Evolutionary conservation across 2,113 vertebrate species (phyloP), one percentile per base, ranked within the genome.

Genomic region (Oryzias woworae): DNA sequence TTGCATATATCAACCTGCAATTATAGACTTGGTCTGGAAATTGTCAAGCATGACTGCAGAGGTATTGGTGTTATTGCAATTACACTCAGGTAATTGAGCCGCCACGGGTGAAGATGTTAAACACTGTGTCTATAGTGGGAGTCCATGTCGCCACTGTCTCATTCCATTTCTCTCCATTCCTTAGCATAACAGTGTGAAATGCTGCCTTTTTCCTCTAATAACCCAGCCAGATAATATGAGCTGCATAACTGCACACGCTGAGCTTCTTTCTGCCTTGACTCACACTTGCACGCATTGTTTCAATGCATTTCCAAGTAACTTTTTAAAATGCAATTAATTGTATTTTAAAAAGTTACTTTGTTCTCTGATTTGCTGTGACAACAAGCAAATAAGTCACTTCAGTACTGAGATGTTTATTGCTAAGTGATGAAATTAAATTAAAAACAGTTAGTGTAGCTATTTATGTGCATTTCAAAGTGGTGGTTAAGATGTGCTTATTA

Each of bases 21-120:
- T 91, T 91, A 90, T 84, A 82, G 88, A 85, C 81, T 83, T 85
- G 88, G 86, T 90, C 88, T 90, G 89, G 86, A 90, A 89, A 88
- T 89, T 87, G 88, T 89, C 90, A 90, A 88, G 88, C 90, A 88
- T 90, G 90, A 91, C 90, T 90, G 86, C 87, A 68, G 87, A 85
- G 79, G 83, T 90, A 90, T 86, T 90, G 88, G 89, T 91, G 88
- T 92, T 89, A 90, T 90, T 91, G 89, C 90, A 92, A 91, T 93
- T 92, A 92, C 90, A 87, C 84, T 85, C 87, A 88, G 89, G 90
- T 92, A 91, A 93, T 91, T 93, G 91, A 91, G 88, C 91, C 80
- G 78, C 85, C 84, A 88, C 78, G 73, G 86, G 82, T 86, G 87
- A 85, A 82, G 88, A 88, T 91, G 90, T 92, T 92, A 91, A 91